Evolutionary conservation across 2,888 invertebrate species (phyloP).

Genomic region (Ophion obscuratus): DNA sequence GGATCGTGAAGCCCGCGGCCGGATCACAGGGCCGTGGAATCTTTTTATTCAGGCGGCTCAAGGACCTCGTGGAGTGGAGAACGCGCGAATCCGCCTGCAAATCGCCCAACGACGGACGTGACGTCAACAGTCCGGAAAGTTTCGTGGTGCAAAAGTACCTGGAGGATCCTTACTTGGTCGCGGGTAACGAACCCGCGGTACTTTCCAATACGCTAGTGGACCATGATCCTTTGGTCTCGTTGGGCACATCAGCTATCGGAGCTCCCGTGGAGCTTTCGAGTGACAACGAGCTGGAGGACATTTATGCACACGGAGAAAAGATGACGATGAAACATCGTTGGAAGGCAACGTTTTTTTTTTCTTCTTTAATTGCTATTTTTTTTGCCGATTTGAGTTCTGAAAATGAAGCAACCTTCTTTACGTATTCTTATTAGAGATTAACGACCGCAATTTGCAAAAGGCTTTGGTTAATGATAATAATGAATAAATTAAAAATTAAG

Average conservation of each 20-base stretch:
- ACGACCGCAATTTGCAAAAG: neutral
- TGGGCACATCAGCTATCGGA: neutral
- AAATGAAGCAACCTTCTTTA: neutral
- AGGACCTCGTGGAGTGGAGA: constrained; percentile 80
- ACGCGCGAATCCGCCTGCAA: constrained; percentile 69
- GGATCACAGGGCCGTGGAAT: constrained; percentile 87
- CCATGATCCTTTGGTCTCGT: neutral
- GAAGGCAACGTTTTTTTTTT: too few species aligned
- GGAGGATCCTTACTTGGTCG: constrained; percentile 86
- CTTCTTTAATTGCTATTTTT: neutral
- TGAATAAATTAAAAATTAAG: neutral
- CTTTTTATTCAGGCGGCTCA: constrained; percentile 86
- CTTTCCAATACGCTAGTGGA: neutral
- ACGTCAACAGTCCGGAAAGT: constrained; percentile 69
- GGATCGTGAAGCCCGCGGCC: constrained; percentile 88
- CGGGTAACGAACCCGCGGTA: constrained; percentile 79
- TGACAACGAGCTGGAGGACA: too few species aligned
- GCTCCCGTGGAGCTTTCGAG: too few species aligned
- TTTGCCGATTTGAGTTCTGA: neutral
- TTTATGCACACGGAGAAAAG: neutral
- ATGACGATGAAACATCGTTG: too few species aligned
- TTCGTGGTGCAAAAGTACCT: constrained; percentile 87
- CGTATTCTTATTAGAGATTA: neutral
- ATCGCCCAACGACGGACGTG: constrained; percentile 44
- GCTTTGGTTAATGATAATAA: neutral